Percentiles rank a stretch among this genome's conserved stretches.
phyloP scores from a whole-genome alignment of 2,113 vertebrate species.

The Salvator merianae region DNA sequence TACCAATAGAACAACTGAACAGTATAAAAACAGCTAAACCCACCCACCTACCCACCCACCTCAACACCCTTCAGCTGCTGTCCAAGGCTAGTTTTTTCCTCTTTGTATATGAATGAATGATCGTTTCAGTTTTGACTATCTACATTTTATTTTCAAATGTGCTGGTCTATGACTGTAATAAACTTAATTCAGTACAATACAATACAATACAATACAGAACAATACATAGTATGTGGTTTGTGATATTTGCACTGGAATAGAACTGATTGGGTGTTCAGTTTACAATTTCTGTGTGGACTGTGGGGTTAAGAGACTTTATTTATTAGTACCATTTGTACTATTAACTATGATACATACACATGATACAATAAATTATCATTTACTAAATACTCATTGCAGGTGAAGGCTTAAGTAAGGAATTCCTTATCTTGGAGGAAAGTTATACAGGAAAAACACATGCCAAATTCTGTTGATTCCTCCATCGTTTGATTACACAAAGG shows the following conservation, averaged over 20 bases:
- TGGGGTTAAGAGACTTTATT: not conserved
- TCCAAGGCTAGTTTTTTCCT: too few relatives aligned
- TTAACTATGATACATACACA: not conserved
- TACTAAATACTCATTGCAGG: not conserved
- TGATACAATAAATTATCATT: not conserved
- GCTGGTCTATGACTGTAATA: too few relatives aligned
- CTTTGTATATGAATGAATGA: too few relatives aligned
- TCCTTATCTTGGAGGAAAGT: not conserved
- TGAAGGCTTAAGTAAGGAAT: not conserved
- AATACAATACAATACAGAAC: too few relatives aligned
- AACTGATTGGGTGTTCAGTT: not conserved
- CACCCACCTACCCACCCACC: too few relatives aligned
- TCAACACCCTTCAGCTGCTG: too few relatives aligned
- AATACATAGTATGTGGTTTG: not conserved
- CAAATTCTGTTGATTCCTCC: not conserved
- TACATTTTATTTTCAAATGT: too few relatives aligned
- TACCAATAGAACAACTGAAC: too few relatives aligned
- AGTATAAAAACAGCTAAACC: too few relatives aligned
- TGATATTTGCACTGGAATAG: not conserved
- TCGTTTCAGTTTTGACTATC: too few relatives aligned
- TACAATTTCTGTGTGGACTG: not conserved
- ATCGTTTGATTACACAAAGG: slow-evolving; percentile 6
- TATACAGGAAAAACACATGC: not conserved
- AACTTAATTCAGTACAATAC: too few relatives aligned
- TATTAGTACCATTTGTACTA: not conserved